Base-by-base conservation (phyloP, 2,113 vertebrate species). In the Ammodytes marinus region DNA sequence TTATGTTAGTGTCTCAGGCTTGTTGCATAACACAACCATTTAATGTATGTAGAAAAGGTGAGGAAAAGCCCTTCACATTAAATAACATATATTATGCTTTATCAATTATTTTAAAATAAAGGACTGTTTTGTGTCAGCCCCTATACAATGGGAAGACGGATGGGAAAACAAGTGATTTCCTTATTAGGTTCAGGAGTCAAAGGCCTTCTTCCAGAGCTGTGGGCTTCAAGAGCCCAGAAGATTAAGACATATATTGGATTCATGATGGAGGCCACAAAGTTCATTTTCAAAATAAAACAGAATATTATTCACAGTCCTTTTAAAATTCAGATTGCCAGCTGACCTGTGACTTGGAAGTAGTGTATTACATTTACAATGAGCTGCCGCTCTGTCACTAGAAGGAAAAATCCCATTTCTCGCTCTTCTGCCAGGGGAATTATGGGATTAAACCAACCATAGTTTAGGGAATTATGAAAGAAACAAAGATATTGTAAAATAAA, bases 171-270 rank as follows among this genome's bases (percentile, higher is more conserved):
- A 97, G 96, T 96, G 96, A 97, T 99, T 99, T 98, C 96, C 97
- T 99, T 99, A 99, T 99, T 97, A 97, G 96, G 98, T 97, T 96
- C 95, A 96, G 94, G 95, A 97, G 98, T 98, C 97, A 98, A 98
- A 97, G 98, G 96, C 96, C 96, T 96, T 95, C 94, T 95, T 96
- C 96, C 96, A 95, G 96, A 96, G 96, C 96, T 95, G 95, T 96
- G 96, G 95, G 97, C 96, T 98, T 97, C 97, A 97, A 97, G 97
- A 97, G 96, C 97, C 96, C 92, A 95, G 96, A 97, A 99, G 97
- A 99, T 99, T 99, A 99, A 99, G 98, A 99, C 98, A 98, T 98
- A 99, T 99, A 99, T 99, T 99, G 98, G 97, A 99, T 99, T 99
- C 96, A 99, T 99, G 98, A 99, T 99, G 97, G 98, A 97, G 98